Evolutionary conservation across 2,797 vertebrate genomes (phyloP), one percentile per base, ranked within the genome.

Genomic region (Apodemus agrarius): DNA sequence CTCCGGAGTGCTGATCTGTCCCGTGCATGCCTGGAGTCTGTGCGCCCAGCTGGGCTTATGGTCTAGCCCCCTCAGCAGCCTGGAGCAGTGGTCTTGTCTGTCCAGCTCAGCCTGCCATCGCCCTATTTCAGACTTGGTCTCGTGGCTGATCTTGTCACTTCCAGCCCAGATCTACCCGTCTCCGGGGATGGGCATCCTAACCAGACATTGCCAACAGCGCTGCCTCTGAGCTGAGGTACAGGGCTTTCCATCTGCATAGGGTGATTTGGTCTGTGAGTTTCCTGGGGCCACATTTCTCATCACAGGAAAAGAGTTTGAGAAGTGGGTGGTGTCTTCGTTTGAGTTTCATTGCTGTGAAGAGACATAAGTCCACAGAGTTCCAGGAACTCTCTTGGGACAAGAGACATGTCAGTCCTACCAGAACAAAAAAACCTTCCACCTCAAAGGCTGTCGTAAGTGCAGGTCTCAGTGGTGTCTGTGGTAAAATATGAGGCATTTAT

Each of bases 21-120:
- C 67, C 76, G 0, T 34, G 0, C 0, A 0, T 1, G 63, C 12
- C 13, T 49, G 43, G 0, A 1, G 1, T 49, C 37, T 17, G 3
- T 0, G 0, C 26, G 26, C 82, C 6, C 17, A 21, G 43, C 92
- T 82, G 9, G n/a, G 13, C 74, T 84, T 75, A 7, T 29, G 29
- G 57, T 65, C 37, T 29, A 4, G 82, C 31, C 57, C 92, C 86
- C 59, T 54, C 1, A 1, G 92, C 57, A 78, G 69, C 29, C 37
- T 0, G 59, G 72, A 31, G 52, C 34, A 3, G 72, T 24, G 19
- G 26, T 79, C 69, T 57, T 85, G 43, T 81, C 69, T 90, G 67
- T 80, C 43, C 12, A 16, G 59, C 29, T 76, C 40, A 46, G 31
- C 19, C 46, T 34, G 37, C 59, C 40, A 3, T 9, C 46, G 22